Evolutionary conservation across 2,888 invertebrate species (phyloP).

Genomic region (Apodemia duryi): DNA sequence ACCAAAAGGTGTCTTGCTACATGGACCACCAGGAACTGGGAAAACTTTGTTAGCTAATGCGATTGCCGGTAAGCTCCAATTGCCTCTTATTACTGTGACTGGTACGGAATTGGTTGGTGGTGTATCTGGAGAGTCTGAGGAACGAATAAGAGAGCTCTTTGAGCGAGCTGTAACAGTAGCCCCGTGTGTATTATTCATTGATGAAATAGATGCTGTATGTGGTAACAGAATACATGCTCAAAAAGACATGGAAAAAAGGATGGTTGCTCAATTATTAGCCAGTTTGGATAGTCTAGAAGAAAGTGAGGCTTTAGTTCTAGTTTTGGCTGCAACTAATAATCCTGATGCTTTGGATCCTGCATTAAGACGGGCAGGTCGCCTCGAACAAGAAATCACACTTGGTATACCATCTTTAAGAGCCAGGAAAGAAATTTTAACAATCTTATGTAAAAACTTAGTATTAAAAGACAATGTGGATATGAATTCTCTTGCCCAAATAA

Average conservation of each 20-base stretch:
- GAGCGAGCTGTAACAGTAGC: conserved; percentile 87
- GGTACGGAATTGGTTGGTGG: conserved; percentile 96
- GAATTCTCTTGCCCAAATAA: conserved; percentile 86
- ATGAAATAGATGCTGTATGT: conserved; percentile 98
- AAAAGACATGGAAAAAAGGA: conserved; percentile 96
- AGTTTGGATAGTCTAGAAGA: conserved; percentile 89
- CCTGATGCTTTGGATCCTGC: conserved; percentile 96
- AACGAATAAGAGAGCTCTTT: conserved; percentile 94
- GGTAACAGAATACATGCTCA: conserved; percentile 93
- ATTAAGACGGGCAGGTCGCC: conserved; percentile 92
- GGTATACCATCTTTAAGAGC: conserved; percentile 95
- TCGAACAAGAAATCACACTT: conserved; percentile 95
- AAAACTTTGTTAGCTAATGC: conserved; percentile 90
- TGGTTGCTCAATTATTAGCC: conserved; percentile 94
- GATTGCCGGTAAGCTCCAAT: conserved; percentile 90
- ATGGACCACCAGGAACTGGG: conserved; percentile 98
- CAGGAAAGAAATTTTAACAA: conserved; percentile 87
- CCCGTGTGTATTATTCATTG: conserved; percentile 94
- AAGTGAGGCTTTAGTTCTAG: conserved; percentile 83
- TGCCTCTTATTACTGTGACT: conserved; percentile 92
- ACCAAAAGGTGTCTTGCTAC: too few species aligned
- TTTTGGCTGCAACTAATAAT: conserved; percentile 97
- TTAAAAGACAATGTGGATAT: conserved; percentile 86
- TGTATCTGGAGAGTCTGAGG: conserved; percentile 97
- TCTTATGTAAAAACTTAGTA: conserved; percentile 84